Evolutionary conservation across 2,888 invertebrate genomes (phyloP).

Genomic region (Rhabditophanes sp.): DNA sequence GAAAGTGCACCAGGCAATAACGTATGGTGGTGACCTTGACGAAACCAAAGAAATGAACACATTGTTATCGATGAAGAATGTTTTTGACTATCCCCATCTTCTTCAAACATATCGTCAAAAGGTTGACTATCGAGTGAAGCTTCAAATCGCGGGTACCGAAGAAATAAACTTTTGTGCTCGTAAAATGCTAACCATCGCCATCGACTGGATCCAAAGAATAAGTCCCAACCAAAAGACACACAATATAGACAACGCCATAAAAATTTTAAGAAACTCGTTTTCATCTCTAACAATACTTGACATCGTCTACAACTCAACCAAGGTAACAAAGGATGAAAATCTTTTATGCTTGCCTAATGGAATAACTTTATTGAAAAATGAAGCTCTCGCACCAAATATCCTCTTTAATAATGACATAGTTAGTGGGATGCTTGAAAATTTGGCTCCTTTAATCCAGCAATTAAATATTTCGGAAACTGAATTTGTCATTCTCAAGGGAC

Average conservation of each 20-base stretch:
- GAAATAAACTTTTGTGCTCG: slow-evolving; percentile 22
- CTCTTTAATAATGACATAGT: too few species aligned
- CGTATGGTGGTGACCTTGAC: too few species aligned
- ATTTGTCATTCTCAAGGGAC: too few species aligned
- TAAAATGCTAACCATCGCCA: slow-evolving; percentile 18
- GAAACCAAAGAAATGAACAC: too few species aligned
- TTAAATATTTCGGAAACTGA: too few species aligned
- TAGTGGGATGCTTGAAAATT: too few species aligned
- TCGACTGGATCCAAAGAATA: background rate
- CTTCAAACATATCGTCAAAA: too few species aligned
- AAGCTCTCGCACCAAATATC: slow-evolving; percentile 5
- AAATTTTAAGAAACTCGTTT: slow-evolving; percentile 21
- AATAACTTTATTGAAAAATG: slow-evolving; percentile 17
- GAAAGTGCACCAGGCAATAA: too few species aligned
- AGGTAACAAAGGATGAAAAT: slow-evolving; percentile 14
- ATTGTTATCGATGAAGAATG: too few species aligned
- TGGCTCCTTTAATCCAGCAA: slow-evolving; percentile 10
- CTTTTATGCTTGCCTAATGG: slow-evolving; percentile 18
- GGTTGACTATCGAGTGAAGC: slow-evolving; percentile 16
- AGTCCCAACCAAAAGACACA: background rate
- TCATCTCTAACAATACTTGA: slow-evolving; percentile 28
- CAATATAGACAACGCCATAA: slow-evolving; percentile 1
- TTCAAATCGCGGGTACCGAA: slow-evolving; percentile 15
- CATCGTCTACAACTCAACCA: slow-evolving; percentile 9
- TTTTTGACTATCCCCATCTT: too few species aligned